Evolutionary conservation across 2,113 vertebrate genomes (phyloP), one percentile per base, ranked within the genome.

Genomic region (Leucopsar rothschildi): DNA sequence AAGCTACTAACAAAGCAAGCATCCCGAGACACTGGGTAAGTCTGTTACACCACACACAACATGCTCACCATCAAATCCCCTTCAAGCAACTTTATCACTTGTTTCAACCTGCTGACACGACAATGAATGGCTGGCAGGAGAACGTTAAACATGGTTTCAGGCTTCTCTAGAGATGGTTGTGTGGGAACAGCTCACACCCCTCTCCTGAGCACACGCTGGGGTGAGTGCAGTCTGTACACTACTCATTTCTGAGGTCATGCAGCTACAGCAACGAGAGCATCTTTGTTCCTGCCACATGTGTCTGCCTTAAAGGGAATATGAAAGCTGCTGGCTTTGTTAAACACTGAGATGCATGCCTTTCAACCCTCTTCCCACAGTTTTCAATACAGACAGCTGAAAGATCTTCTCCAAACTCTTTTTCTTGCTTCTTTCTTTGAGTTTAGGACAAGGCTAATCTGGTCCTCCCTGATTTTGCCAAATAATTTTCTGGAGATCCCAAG

Each of bases 271-370:
- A 72, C 31, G 37, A 55, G 24, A 82, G 15, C 77, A 71, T 35
- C 94, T 73, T 55, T 64, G 55, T 7, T 87, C 75, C 66, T 23
- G 37, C 39, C 73, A 61, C 28, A 15, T 5, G 13, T 29, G 22
- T 33, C 57, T 86, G 73, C 81, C 59, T 70, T 61, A 25, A 56
- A 35, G 50, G 15, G 25, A 17, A 72, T 23, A 29, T 4, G 10
- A 68, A 85, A 87, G 59, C 70, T 82, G 45, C 47, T 66, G 59
- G 15, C 19, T 90, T 77, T 90, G 59, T 83, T 91, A 75, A 40
- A 73, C 8, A 9, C 24, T 52, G 44, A 35, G 31, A 92, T 44
- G 25, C 35, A 25, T 8, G 52, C 23, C 52, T 76, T 66, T 42
- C 47, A n/a, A 7, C 4, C 19, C 2, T 1, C 35, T 82, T 61